Evolutionary conservation across 1,140 invertebrate species (phyloP).

Genomic region (Steinernema feltiae): DNA sequence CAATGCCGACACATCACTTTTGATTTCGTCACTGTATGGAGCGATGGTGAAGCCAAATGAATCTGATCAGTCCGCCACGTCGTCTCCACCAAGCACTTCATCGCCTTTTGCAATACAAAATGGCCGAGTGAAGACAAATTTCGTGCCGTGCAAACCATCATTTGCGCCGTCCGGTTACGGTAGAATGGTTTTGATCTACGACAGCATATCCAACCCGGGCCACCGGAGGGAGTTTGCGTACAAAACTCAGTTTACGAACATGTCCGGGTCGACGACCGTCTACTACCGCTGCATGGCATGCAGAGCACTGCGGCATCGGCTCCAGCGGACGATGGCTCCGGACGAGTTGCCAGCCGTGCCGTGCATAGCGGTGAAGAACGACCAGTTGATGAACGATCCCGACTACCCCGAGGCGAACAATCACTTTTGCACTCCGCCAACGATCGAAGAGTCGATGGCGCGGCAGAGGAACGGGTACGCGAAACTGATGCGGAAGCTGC

Average conservation of each 20-base stretch:
- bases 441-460: conserved; percentile 8
- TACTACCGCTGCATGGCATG: conserved; percentile 3
- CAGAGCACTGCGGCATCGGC: background rate
- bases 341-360: background rate
- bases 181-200: conserved; percentile 51
- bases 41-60: background rate
- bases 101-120: background rate
- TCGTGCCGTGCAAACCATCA: background rate
- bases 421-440: background rate
- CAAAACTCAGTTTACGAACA: conserved; percentile 38
- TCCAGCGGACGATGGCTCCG: background rate
- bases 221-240: conserved; percentile 49
- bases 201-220: conserved; percentile 44
- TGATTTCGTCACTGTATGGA: background rate
- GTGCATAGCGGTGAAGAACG: background rate
- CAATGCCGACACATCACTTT: background rate
- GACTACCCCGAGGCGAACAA: conserved; percentile 4
- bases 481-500: conserved; percentile 8
- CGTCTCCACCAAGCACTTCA: background rate
- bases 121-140: background rate
- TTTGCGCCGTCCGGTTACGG: conserved; percentile 38
- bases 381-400: conserved; percentile 9
- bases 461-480: conserved; percentile 3
- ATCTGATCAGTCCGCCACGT: background rate
- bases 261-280: background rate